Conservation (phyloP, 1,140 invertebrate genomes). For the Anoplolepis gracilipes region DNA sequence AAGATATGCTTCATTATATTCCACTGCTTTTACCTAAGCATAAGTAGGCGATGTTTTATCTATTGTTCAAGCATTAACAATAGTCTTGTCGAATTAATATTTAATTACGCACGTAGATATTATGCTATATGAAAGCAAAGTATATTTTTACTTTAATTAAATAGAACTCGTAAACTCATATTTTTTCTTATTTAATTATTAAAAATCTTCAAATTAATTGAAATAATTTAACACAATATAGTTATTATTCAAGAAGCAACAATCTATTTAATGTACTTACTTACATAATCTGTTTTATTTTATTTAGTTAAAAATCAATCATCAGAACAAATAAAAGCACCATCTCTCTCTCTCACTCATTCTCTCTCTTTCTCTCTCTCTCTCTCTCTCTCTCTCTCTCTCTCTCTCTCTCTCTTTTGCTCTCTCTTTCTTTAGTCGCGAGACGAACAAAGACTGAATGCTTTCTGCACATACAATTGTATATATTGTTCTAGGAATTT, state of each 20-base stretch:
- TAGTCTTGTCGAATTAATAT: background rate
- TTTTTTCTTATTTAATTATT: background rate
- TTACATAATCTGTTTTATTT: background rate
- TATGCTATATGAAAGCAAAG: background rate
- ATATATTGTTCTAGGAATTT: conserved; percentile 5
- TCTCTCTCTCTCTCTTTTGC: too few species aligned
- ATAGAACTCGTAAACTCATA: background rate
- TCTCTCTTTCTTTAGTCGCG: background rate
- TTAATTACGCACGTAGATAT: background rate
- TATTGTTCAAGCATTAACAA: conserved; percentile 2
- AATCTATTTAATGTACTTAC: too few species aligned
- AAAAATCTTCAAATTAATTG: background rate
- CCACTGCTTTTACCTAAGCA: background rate
- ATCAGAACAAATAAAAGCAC: background rate
- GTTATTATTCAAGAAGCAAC: too few species aligned
- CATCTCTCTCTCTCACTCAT: background rate
- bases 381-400: background rate
- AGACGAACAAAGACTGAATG: conserved; percentile 8
- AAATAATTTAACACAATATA: background rate
- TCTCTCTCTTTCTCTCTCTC: too few species aligned
- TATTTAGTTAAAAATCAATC: background rate
- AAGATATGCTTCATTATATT: background rate
- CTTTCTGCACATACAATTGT: background rate
- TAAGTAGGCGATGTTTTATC: background rate
- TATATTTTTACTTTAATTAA: background rate